Base-by-base conservation (phyloP, 2,888 invertebrate genomes). In the Acronicta aceris region DNA sequence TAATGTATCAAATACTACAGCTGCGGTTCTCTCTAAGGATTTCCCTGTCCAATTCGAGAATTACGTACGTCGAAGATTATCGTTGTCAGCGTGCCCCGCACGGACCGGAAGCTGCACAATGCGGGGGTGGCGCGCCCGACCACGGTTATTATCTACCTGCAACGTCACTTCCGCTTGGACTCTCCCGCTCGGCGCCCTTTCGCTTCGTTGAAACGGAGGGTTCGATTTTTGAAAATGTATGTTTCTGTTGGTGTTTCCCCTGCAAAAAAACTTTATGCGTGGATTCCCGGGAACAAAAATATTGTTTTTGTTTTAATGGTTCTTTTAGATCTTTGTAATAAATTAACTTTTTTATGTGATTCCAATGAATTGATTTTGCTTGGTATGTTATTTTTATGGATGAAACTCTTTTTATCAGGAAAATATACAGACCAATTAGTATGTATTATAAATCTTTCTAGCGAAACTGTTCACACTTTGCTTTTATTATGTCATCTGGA, bases 11-110 rank as follows among this genome's bases (percentile, higher is more conserved):
- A 10, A 17, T 10, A 12, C 21, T 4, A 21, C 17, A 25, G 17
- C 21, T 25, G 21, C 17, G 42, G 5, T 17, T 12, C 27, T 54
- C 87, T 91, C 90, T 46, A 86, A 6, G 6, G 27, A 58, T 76
- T 76, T 65, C 59, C 16, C 42, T 86, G 76, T 89, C 77, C 87
- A 83, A 89, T 91, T 88, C 87, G 78, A 82, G 89, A 92, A 93
- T 93, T 91, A 90, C 89, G 88, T 83, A 89, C 89, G 88, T 90
- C 86, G 87, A 92, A 92, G 93, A 93, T 93, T 93, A 93, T 88
- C 87, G 87, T 83, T 83, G 89, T 89, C 85, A 79, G 85, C 81
- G 78, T 46, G 54, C 86, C 82, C 87, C 78, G 80, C 77, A 79
- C 86, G 86, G 85, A 83, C 89, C 91, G 92, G 93, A 92, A 91